Evolutionary conservation across 2,888 invertebrate species (phyloP).

Genomic region (Pyrrhosoma nymphula): DNA sequence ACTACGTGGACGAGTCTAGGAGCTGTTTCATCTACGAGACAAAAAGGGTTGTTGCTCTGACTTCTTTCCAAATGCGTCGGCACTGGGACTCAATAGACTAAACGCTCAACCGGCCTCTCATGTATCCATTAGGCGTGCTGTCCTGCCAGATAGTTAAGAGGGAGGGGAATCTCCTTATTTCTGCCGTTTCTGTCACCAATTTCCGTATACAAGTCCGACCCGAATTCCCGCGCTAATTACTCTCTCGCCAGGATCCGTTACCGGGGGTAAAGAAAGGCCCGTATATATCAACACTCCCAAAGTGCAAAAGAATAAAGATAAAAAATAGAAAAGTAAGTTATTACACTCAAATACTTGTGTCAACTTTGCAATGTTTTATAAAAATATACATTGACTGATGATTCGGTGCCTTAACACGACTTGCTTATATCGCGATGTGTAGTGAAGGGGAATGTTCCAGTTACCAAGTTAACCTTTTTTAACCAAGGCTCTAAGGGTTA

Average conservation of each 20-base stretch:
- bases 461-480: no score
- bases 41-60: background rate
- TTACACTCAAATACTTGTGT: background rate
- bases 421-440: background rate
- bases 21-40: background rate
- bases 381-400: background rate
- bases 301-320: background rate
- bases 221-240: constrained; percentile 25
- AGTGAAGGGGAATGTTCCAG: background rate
- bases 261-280: background rate
- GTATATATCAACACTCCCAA: background rate
- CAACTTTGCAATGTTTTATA: background rate
- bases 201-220: background rate
- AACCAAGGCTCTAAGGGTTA: no score
- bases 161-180: background rate
- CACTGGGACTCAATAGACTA: background rate
- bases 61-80: background rate
- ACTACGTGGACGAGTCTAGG: background rate
- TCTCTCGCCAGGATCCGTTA: background rate
- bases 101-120: background rate
- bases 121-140: background rate
- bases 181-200: background rate
- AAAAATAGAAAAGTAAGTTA: no score
- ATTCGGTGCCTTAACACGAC: background rate
- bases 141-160: background rate